Evolutionary conservation across 2,797 vertebrate genomes (phyloP), one percentile per base, ranked within the genome.

Genomic region (Furcifer pardalis): DNA sequence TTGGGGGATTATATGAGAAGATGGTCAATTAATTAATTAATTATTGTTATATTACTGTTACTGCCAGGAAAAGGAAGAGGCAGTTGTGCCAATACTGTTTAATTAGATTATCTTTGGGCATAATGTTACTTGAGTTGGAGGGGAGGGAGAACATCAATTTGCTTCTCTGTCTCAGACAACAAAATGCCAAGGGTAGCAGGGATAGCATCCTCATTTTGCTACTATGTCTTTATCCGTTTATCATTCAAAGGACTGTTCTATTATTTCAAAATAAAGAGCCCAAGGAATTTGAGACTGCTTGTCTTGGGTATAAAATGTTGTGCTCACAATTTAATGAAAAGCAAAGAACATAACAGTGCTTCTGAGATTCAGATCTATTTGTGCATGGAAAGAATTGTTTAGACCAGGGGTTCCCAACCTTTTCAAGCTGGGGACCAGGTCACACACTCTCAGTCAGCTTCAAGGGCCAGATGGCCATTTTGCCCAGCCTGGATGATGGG

Each of bases 161-260:
- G 1, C n/a, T 32, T 27, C 63, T 32, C n/a, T 6, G n/a, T n/a
- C n/a, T n/a, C n/a, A n/a, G n/a, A n/a, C n/a, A n/a, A n/a, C n/a
- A n/a, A n/a, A n/a, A n/a, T n/a, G n/a, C n/a, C n/a, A n/a, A n/a
- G n/a, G n/a, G n/a, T n/a, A 35, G n/a, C n/a, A 30, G 12, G n/a
- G 63, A 35, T 66, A n/a, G 35, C n/a, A 66, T 66, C 35, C 35
- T 17, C n/a, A 35, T 5, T 17, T 66, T 84, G 49, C 8, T 7
- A 59, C n/a, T 44, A 2, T 19, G 19, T 35, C n/a, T 56, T 77
- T 30, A 17, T 42, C 59, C 35, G 17, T 13, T 74, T 65, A 52
- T 86, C 84, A 83, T 35, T 83, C 85, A 82, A 75, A 17, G 15
- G 73, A 25, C 6, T 5, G 4, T 21, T 40, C 79, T 49, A 46